Conservation (phyloP, 2,797 vertebrate genomes). For the Micropoecilia bifurca region DNA sequence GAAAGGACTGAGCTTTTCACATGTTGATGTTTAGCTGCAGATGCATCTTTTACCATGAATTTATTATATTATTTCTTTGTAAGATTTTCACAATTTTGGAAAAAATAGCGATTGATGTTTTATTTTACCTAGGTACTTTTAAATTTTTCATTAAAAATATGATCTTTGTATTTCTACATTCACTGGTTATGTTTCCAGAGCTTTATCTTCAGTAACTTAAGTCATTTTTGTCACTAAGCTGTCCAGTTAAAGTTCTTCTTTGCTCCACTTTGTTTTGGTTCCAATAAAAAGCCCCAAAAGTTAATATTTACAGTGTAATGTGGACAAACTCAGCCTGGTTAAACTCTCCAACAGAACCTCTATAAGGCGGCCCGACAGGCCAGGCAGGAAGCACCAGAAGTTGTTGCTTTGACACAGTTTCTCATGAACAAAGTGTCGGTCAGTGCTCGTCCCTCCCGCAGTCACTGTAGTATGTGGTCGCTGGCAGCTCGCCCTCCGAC, state of each 20-base stretch:
- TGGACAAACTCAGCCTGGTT: neutral
- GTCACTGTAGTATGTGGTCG: constrained; percentile 71
- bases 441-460: constrained; percentile 61
- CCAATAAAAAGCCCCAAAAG: neutral
- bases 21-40: no score
- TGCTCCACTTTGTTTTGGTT: neutral
- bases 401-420: constrained; percentile 37
- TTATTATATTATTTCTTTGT: neutral
- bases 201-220: neutral
- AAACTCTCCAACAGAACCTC: neutral
- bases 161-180: neutral
- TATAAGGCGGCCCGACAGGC: neutral
- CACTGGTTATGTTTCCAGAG: neutral
- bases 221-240: no score
- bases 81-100: neutral
- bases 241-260: no score
- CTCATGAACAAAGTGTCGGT: constrained; percentile 53
- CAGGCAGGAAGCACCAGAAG: constrained; percentile 27
- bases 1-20: no score
- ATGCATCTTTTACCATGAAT: no score
- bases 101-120: neutral
- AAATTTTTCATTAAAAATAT: neutral
- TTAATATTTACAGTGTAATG: neutral
- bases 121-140: neutral
- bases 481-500: constrained; percentile 77